These are phyloP conservation scores for Patiria pectinifera DNA, from an alignment of 53 echinoderm and acorn worm genomes.

Conservation along the genomic window DNA sequence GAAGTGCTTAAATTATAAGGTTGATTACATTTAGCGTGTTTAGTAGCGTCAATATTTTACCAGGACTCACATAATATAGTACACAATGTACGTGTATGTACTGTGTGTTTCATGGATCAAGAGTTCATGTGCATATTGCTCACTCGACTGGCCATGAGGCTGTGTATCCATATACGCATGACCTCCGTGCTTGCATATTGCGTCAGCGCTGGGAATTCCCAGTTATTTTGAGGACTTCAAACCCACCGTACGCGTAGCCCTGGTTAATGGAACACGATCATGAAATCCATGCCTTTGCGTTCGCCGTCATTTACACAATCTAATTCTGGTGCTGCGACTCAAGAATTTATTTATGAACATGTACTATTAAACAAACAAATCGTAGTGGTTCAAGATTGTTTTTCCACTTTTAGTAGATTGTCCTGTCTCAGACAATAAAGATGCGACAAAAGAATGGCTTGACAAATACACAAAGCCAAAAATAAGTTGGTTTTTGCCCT, in stretches of 20 bases:
- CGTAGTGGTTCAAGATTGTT: neutral
- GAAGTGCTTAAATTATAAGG: too few species aligned
- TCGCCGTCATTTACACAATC: too few species aligned
- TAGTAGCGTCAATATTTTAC: too few species aligned
- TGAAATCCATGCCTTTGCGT: too few species aligned
- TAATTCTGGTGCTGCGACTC: too few species aligned
- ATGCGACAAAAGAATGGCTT: constrained; percentile 21
- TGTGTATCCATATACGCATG: neutral
- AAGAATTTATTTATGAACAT: neutral
- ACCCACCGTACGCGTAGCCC: too few species aligned
- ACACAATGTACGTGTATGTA: too few species aligned
- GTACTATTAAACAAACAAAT: neutral
- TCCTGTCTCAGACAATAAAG: constrained; percentile 15
- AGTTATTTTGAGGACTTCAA: neutral
- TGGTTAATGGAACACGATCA: too few species aligned
- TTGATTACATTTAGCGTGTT: too few species aligned
- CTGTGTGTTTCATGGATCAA: too few species aligned
- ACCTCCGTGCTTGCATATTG: neutral
- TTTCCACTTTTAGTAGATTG: neutral
- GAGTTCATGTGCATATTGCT: too few species aligned
- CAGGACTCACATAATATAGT: too few species aligned
- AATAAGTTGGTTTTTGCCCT: neutral
- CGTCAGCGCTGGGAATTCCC: constrained; percentile 16
- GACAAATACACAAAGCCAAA: neutral
- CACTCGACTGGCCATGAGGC: neutral